Evolutionary conservation across 1,140 invertebrate genomes (phyloP).

Genomic region (Drosophila ambigua): DNA sequence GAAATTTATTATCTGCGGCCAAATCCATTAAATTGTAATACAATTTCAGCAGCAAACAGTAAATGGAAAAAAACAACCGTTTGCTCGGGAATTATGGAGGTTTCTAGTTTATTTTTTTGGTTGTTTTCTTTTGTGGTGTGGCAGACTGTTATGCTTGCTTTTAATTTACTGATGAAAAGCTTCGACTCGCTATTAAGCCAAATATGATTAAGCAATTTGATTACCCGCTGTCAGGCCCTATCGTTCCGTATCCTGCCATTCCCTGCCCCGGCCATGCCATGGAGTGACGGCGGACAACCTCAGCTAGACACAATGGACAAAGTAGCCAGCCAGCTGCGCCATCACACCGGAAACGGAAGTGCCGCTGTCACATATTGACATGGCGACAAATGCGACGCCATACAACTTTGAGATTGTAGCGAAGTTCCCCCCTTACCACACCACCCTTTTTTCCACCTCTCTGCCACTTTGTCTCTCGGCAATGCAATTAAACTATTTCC

Average conservation of each 20-base stretch:
- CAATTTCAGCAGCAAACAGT: constrained; percentile 3
- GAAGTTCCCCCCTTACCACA: constrained; percentile 50
- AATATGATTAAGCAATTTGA: constrained; percentile 73
- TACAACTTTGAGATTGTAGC: constrained; percentile 75
- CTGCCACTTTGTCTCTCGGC: constrained; percentile 36
- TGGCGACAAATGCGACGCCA: constrained; percentile 72
- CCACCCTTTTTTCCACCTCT: constrained; percentile 5
- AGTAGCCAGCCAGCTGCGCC: constrained; percentile 21
- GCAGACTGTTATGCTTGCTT: constrained; percentile 53
- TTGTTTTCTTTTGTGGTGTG: constrained; percentile 31
- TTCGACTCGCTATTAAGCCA: constrained; percentile 57
- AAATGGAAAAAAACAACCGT: constrained; percentile 6
- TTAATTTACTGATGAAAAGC: constrained; percentile 58
- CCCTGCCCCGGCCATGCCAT: background rate
- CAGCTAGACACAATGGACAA: constrained; percentile 10
- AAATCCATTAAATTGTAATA: constrained; percentile 54
- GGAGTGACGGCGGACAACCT: too few relatives aligned
- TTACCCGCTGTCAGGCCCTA: constrained; percentile 44
- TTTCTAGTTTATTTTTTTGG: background rate
- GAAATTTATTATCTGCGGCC: constrained; percentile 45
- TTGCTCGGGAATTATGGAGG: background rate
- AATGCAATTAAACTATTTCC: constrained; percentile 81
- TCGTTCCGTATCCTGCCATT: too few relatives aligned
- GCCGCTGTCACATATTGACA: constrained; percentile 79
- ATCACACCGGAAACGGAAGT: constrained; percentile 76